These are phyloP conservation scores for Cassiopea xamachana DNA, from an alignment of 30 jellyfish, hydroid and myxozoan species.

Conservation along the genomic window DNA sequence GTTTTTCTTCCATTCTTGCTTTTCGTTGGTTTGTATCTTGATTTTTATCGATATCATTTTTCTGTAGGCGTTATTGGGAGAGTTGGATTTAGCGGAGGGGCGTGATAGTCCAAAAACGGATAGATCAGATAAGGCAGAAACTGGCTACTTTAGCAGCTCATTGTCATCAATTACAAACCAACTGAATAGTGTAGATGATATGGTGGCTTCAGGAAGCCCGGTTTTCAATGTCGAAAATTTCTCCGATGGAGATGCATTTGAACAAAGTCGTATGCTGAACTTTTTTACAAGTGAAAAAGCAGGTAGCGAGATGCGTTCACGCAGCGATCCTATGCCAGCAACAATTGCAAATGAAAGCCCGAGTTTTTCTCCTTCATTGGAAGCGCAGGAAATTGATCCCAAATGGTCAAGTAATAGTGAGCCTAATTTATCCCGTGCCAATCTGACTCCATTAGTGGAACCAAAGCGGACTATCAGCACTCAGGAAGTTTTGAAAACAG, in stretches of 20 bases:
- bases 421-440: slow-evolving; percentile 65
- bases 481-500: slow-evolving; percentile 53
- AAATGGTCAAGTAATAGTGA: slow-evolving; percentile 79
- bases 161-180: slow-evolving; percentile 79
- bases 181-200: slow-evolving; percentile 81
- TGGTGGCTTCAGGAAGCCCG: slow-evolving; percentile 78
- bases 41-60: neutral
- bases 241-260: slow-evolving; percentile 35
- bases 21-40: neutral
- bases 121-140: slow-evolving; percentile 66
- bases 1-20: neutral
- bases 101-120: slow-evolving; percentile 81
- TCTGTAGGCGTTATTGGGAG: slow-evolving; percentile 7
- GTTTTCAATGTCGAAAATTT: slow-evolving; percentile 37
- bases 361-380: slow-evolving; percentile 17
- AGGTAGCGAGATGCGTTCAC: slow-evolving; percentile 45
- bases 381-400: slow-evolving; percentile 22
- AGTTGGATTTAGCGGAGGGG: slow-evolving; percentile 71
- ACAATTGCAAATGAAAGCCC: slow-evolving; percentile 29
- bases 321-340: slow-evolving; percentile 75
- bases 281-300: slow-evolving; percentile 14
- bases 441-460: slow-evolving; percentile 16
- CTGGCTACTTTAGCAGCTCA: slow-evolving; percentile 83
- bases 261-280: slow-evolving; percentile 49
- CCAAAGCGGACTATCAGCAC: slow-evolving; percentile 34